Evolutionary conservation across 2,113 vertebrate genomes (phyloP), one percentile per base, ranked within the genome.

Genomic region (Crotalus helleri): DNA sequence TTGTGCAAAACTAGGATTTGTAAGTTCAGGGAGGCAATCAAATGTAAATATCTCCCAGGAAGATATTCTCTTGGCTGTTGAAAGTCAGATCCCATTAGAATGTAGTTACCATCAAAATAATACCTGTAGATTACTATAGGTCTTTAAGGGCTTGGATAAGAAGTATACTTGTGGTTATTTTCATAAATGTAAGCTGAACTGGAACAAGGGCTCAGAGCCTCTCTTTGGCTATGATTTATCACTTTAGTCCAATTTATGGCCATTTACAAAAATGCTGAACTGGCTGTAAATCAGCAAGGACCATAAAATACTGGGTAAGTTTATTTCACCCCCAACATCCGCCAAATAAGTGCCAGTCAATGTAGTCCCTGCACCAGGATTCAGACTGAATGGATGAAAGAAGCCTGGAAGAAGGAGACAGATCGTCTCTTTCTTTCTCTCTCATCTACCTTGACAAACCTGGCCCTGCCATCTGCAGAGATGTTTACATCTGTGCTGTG

Each of bases 211-310:
- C 93, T 96, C 93, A 51, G 96, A 96, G 96, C 95, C 95, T 97
- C 97, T 97, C 96, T 97, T 95, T 95, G 95, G 97, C 95, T 97
- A 97, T 97, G 97, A 98, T 98, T 98, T 98, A 98, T 98, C 95
- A 97, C 96, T 98, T 98, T 97, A 97, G 97, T 98, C 96, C 97
- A 98, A 98, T 98, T 98, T 98, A 98, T 98, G 97, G 96, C 97
- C 97, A 95, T 98, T 98, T 98, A 98, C 97, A 98, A 97, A 97
- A 97, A 98, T 97, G 98, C 98, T 98, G 97, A 98, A 98, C 97
- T 95, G 96, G 97, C 97, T 97, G 97, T 98, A 98, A 98, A 98
- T 98, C 98, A 98, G 97, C 88, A 96, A 95, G 96, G 97, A 97
- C 96, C 96, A 97, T 98, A 98, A 98, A 98, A 97, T 98, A 97